Conservation (phyloP, 2,113 vertebrate species). For the Phalacrocorax brasilianus region DNA sequence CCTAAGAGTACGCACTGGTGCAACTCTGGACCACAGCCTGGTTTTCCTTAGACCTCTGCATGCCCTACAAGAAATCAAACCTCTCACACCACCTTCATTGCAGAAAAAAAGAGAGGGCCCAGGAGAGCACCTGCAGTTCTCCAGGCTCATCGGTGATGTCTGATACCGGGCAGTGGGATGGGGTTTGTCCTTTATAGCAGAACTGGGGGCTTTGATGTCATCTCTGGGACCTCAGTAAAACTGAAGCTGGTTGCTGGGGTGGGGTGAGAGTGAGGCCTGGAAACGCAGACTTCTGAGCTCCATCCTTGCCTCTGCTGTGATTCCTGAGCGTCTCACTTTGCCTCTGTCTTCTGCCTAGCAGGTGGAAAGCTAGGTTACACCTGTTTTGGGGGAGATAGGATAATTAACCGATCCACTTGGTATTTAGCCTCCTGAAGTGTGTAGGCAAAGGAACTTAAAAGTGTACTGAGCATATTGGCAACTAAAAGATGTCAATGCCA, state of each 20-base stretch:
- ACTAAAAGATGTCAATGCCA: background rate
- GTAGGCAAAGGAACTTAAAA: background rate
- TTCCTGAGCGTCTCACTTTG: background rate
- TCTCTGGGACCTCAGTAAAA: background rate
- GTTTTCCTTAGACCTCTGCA: background rate
- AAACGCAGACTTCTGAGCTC: rapidly evolving
- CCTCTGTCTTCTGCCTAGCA: background rate
- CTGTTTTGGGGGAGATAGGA: background rate
- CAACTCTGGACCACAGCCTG: background rate
- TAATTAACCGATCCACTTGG: background rate
- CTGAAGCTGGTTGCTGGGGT: background rate
- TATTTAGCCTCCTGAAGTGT: background rate
- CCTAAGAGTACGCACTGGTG: background rate
- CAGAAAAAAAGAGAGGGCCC: background rate
- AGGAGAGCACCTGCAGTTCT: background rate
- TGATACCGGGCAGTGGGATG: too few species aligned
- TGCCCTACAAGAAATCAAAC: background rate
- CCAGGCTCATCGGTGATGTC: background rate
- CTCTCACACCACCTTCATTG: background rate
- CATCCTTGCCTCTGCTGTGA: background rate
- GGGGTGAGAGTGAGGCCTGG: background rate
- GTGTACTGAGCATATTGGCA: background rate
- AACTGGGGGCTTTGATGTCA: background rate
- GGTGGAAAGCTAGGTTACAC: background rate
- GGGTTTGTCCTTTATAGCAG: background rate